phyloP scores from a whole-genome alignment of 2,797 vertebrate species.

The Nasua narica region DNA sequence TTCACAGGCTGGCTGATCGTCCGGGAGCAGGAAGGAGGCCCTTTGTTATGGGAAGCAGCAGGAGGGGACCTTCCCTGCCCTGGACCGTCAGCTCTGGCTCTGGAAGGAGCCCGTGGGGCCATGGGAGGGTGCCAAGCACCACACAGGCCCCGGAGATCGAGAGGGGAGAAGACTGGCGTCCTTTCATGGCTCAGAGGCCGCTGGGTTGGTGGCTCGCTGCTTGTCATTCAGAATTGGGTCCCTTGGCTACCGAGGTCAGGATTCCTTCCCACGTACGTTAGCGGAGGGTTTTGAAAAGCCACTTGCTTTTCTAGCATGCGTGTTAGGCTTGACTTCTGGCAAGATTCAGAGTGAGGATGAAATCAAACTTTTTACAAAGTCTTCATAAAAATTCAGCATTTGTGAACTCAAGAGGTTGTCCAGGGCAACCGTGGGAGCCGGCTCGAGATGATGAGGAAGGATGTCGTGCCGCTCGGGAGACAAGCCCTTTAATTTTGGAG shows the following conservation, averaged over 20 bases:
- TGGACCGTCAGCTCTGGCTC: neutral
- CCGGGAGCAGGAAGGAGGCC: neutral
- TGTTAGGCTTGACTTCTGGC: neutral
- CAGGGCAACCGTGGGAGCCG: neutral
- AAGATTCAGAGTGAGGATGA: neutral
- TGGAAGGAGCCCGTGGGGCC: neutral
- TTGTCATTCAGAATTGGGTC: neutral
- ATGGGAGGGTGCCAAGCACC: fast-evolving
- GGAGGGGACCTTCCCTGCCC: neutral
- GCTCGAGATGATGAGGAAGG: neutral
- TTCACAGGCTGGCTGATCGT: fast-evolving
- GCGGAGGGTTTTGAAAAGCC: neutral
- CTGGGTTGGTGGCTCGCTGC: neutral
- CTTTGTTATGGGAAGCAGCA: neutral
- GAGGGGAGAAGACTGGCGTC: neutral
- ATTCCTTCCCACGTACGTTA: fast-evolving
- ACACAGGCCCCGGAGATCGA: fast-evolving
- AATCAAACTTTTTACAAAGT: neutral
- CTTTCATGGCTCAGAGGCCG: fast-evolving
- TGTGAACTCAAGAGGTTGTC: neutral
- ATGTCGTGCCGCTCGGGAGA: neutral
- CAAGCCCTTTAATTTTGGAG: neutral
- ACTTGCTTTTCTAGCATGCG: neutral
- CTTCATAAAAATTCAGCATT: constrained; percentile 12
- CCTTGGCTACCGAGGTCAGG: fast-evolving